Evolutionary conservation across 2,888 invertebrate genomes (phyloP), one percentile per base, ranked within the genome.

Genomic region (Listrodromus nycthemerus): DNA sequence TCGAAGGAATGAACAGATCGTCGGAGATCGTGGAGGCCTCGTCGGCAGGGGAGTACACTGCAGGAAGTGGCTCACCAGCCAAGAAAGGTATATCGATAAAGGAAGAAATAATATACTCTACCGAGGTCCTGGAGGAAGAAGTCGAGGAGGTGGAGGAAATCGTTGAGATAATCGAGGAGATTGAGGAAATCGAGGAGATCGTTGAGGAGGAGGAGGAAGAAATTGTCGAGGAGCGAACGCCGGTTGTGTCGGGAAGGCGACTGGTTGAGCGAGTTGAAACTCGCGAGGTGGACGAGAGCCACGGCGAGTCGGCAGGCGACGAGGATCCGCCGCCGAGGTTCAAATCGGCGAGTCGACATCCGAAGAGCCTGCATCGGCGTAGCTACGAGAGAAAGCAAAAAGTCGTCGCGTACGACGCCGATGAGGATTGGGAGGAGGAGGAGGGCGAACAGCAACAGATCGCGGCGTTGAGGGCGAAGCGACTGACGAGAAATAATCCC

Each of bases 351-450:
- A 50, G 21, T 33, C 27, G 21, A 21, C 70, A 85, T 41, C 82
- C 27, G 13, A 63, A 21, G 21, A 74, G 33, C 2, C 4, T 48
- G 50, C 84, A 82, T 58, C 78, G 84, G 33, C 84, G 75, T 4
- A 83, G 66, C 48, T 76, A 81, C 69, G 80, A 71, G 27, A 82
- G 61, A 5, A 81, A n/a, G 50, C 89, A 89, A 37, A 89, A 89
- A 75, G 69, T 90, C 27, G 87, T 92, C 63, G 84, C 88, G 0
- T 93, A 93, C 41, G 92, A 93, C 76, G 90, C 91, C 0, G 90
- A 91, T 5, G 92, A 92, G 66, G 93, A 93, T 81, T 93, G 93
- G 93, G 91, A 92, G 70, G 92, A 93, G 24, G 93, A 93, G 58
- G 93, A 92, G 0, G 82, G 88, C 50, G 91, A 91, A 24, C 89